Evolutionary conservation across 2,797 vertebrate genomes (phyloP).

Genomic region (Etheostoma nigrum): DNA sequence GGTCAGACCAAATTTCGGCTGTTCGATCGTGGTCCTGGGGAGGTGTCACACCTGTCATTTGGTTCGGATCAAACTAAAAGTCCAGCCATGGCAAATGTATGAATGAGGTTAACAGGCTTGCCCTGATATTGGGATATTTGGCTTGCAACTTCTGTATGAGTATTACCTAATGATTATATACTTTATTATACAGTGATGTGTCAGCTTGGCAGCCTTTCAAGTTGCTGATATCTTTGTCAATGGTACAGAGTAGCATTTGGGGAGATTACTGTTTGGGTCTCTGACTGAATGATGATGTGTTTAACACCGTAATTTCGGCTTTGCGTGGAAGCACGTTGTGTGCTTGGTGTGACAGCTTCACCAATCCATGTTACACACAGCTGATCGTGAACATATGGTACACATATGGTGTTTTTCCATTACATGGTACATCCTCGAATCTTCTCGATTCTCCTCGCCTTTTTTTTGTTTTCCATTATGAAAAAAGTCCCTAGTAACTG

Average conservation of each 20-base stretch:
- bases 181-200: conserved; percentile 53
- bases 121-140: conserved; percentile 52
- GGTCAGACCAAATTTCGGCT: no score
- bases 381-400: background rate
- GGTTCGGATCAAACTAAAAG: no score
- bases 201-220: conserved; percentile 63
- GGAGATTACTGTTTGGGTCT: conserved; percentile 71
- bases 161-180: conserved; percentile 63
- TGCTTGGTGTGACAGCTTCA: background rate
- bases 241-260: conserved; percentile 58
- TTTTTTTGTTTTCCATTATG: no score
- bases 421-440: no score
- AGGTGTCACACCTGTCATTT: no score
- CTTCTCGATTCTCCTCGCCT: no score
- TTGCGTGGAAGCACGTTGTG: conserved; percentile 27
- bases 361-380: background rate
- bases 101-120: conserved; percentile 31
- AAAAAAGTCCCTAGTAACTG: no score
- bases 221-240: conserved; percentile 62
- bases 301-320: conserved; percentile 45
- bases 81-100: conserved; percentile 3
- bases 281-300: conserved; percentile 52
- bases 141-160: conserved; percentile 51
- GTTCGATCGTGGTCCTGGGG: no score
- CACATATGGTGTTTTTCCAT: no score